Evolutionary conservation across 2,113 vertebrate genomes (phyloP), one percentile per base, ranked within the genome.

Genomic region (Nymphicus hollandicus): DNA sequence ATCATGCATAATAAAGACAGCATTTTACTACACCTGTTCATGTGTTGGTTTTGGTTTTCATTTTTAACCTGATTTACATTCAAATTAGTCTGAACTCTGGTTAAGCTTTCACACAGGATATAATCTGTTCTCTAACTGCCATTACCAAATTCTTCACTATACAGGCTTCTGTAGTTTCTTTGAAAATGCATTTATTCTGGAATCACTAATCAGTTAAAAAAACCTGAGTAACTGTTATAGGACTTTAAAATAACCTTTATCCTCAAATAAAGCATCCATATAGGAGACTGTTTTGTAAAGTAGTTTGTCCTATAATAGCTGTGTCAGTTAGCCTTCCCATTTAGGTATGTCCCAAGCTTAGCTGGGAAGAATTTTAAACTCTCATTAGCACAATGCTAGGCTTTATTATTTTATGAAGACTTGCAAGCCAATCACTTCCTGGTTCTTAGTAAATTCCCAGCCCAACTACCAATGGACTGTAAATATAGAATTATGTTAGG

Each of bases 381-480:
- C 65, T 28, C 29, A 64, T 74, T 60, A 95, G 64, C 73, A 83
- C 39, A 91, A 79, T 88, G 35, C 17, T 13, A 37, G 47, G 46
- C 5, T 70, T 77, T 78, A 64, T 69, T 81, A 39, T 88, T 96
- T 95, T 87, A 74, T 83, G 68, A 81, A 87, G 63, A 63, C 74
- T 94, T 89, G 95, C 55, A 80, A 76, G 61, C 41, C 52, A 85
- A 70, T 22, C 17, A 25, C 56, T 84, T 86, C 84, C 92, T 50
- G 28, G 7, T 92, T 91, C 69, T 78, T 37, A n/a, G 73, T 60
- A 90, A 87, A 96, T 95, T 85, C 91, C 92, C 39, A 60, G 33
- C 14, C 69, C 74, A 69, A 85, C 61, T 77, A 90, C 95, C 92
- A 91, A 86, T 9, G 6, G 82, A 91, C 46, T 91, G 61, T 85